Base-by-base conservation (phyloP, 2,113 vertebrate genomes). In the Burhinus oedicnemus region DNA sequence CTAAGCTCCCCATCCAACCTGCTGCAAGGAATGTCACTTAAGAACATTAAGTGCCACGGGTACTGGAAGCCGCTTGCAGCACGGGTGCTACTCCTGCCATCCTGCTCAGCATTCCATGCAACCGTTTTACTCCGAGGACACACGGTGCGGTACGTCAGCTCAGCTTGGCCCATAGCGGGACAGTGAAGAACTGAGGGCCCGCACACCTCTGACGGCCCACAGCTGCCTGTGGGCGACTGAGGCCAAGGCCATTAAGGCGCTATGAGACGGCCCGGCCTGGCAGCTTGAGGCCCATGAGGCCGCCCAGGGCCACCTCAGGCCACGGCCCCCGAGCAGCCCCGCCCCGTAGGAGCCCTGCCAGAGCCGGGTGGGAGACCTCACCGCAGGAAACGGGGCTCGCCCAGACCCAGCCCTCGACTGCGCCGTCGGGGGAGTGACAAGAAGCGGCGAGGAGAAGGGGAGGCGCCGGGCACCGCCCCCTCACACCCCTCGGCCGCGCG, bases 71-170 rank as follows among this genome's bases (percentile, higher is more conserved):
- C 34, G 12, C 70, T 11, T 15, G 42, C 55, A 44, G 34, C 29
- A 15, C 72, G 30, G 27, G 5, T 3, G 21, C 21, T 5, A 4
- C 17, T 27, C 42, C 66, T 25, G 64, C 29, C 60, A 15, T 8
- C 45, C 64, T 19, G 68, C 34, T 52, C 82, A 38, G 57, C 26
- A 5, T 16, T 6, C 38, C 74, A 20, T 0, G 6, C 32, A 21
- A 3, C 12, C 8, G 32, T 13, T 62, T 13, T 2, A 58, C 15
- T 10, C 30, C 17, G 30, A 22, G 30, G 29, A 71, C 23, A 6
- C 45, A 0, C 20, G 3, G 12, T 2, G 30, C 17, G 12, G 74
- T 0, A 15, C 2, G 2, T 6, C 34, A 18, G 7, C 66, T 32
- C 72, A 29, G 61, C 70, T 5, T 8, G 60, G n/a, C 49, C 42